These are phyloP conservation scores for Acrobasis repandana DNA, from an alignment of 2,888 invertebrate genomes.

Conservation along the genomic window DNA sequence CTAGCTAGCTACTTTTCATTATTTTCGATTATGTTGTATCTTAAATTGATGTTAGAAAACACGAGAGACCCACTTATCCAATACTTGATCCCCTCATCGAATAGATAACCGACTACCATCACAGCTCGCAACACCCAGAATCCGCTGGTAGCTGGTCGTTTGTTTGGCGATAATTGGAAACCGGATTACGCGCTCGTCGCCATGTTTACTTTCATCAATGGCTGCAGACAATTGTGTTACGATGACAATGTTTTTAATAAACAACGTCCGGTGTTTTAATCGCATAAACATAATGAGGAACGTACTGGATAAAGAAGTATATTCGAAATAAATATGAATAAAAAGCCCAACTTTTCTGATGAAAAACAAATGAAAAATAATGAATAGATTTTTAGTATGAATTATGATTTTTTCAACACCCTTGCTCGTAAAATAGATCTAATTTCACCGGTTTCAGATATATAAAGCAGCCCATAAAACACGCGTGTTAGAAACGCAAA, in stretches of 20 bases:
- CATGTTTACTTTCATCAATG: constrained; percentile 56
- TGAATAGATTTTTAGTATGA: too few relatives aligned
- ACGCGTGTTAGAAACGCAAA: too few relatives aligned
- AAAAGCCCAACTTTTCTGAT: too few relatives aligned
- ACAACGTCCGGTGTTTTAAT: background rate
- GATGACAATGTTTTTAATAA: constrained; percentile 21
- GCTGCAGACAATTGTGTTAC: constrained; percentile 42
- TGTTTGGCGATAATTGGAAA: constrained; percentile 64
- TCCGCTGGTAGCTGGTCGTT: constrained; percentile 34
- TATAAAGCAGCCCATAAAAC: too few relatives aligned
- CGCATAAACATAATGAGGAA: background rate
- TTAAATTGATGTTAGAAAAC: background rate
- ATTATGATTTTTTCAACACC: too few relatives aligned
- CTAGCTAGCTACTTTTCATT: too few relatives aligned
- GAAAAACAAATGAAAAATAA: too few relatives aligned
- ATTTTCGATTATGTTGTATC: too few relatives aligned
- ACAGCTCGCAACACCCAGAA: background rate
- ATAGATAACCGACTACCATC: background rate
- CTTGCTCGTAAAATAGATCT: too few relatives aligned
- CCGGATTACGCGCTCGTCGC: constrained; percentile 52
- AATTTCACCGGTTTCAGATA: too few relatives aligned
- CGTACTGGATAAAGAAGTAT: too few relatives aligned
- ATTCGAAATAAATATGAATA: too few relatives aligned
- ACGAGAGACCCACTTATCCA: background rate
- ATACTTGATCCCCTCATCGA: background rate